Base-by-base conservation (phyloP, 2,113 vertebrate genomes). In the Noctilio leporinus region DNA sequence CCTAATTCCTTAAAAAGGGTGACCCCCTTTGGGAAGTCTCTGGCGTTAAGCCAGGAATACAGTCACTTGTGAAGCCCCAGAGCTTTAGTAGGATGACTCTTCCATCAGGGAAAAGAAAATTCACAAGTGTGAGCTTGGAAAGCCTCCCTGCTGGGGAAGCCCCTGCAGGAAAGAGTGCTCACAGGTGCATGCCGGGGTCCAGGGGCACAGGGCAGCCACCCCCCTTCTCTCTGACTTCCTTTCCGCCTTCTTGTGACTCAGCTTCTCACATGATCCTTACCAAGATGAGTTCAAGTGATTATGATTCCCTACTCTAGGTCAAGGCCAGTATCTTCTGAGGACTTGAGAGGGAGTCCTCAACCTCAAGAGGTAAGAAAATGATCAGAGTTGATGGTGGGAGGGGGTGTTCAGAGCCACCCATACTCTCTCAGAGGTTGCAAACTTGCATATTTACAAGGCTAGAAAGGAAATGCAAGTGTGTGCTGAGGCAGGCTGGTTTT, bases 221-320 rank as follows among this genome's bases (percentile, higher is more conserved):
- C 26, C 5, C 62, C 47, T 90, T 62, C 19, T 70, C 57, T 28
- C 45, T 59, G 57, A 67, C n/a, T 49, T 91, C 72, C 67, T 94
- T 77, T 22, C 65, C 1, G 10, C 16, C 47, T 8, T 65, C 38
- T 22, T 83, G 10, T n/a, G 59, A 35, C 43, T 35, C 73, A 85
- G 51, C 51, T 12, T 53, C 47, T 30, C 33, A 53, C 20, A 9
- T 55, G 19, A 14, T 70, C 30, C 55, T 92, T 53, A 57, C 5
- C 86, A 84, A 53, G 65, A 70, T 16, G 22, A 35, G 55, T 83
- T 92, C 87, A 94, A 85, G 43, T 12, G 38, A 84, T 62, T 83
- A 10, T 95, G 40, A 91, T 94, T 95, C 59, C 75, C 22, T 87
- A n/a, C 95, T 96, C 89, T 97, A 96, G 97, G 95, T 94, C 82